These are phyloP conservation scores for Pristionchus exspectatus DNA, from an alignment of 2,888 invertebrate species.

Conservation along the genomic window DNA sequence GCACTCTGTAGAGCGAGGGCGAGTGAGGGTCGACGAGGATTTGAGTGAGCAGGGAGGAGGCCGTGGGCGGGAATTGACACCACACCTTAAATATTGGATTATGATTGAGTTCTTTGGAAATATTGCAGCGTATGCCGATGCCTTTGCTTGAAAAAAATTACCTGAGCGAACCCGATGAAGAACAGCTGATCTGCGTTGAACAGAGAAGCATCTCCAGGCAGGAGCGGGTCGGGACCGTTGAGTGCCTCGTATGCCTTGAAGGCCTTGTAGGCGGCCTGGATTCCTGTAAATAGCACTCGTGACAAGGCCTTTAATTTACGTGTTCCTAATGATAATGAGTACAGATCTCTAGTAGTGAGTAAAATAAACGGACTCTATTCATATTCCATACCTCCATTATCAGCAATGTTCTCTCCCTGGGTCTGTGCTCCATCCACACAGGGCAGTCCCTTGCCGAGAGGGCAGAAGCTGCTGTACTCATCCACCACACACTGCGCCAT, in stretches of 20 bases:
- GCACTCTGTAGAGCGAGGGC: conserved; percentile 73
- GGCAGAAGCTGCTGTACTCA: conserved; percentile 72
- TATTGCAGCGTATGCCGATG: no score
- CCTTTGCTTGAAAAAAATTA: neutral
- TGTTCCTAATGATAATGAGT: no score
- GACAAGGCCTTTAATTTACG: no score
- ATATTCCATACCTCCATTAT: conserved; percentile 80
- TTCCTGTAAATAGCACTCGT: conserved; percentile 69
- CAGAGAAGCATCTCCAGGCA: conserved; percentile 67
- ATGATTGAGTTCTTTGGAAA: no score
- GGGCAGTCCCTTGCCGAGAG: conserved; percentile 66
- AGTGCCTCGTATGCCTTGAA: conserved; percentile 67
- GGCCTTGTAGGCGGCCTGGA: conserved; percentile 73
- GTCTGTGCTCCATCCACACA: conserved; percentile 80
- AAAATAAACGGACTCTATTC: no score
- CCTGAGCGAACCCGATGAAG: conserved; percentile 75
- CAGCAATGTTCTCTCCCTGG: conserved; percentile 83
- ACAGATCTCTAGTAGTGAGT: neutral
- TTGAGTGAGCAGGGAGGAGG: conserved; percentile 61
- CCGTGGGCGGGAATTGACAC: conserved; percentile 67
- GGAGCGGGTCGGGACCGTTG: conserved; percentile 71
- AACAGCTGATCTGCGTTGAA: conserved; percentile 76
- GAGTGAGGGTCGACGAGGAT: conserved; percentile 74
- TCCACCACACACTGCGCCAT: conserved; percentile 73
- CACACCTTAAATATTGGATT: conserved; percentile 62